Percentiles rank a stretch among this genome's conserved stretches.
These are phyloP conservation scores for Sprattus sprattus DNA, from an alignment of 2,113 vertebrate species.

Conservation along the genomic window DNA sequence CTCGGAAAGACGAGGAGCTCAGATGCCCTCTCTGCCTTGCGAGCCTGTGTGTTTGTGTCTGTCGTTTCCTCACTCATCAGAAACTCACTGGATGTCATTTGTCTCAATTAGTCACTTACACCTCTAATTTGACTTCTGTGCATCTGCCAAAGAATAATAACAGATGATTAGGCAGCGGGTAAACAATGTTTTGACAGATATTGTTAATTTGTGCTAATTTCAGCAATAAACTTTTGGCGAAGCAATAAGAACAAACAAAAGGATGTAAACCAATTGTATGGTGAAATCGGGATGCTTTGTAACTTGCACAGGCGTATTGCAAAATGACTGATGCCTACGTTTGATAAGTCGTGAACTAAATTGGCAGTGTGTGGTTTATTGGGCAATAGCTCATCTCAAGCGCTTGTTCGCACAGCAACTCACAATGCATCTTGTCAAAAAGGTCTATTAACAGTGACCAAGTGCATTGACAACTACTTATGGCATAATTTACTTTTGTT, in stretches of 20 bases:
- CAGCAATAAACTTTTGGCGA: neutral
- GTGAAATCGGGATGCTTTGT: neutral
- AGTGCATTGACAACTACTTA: constrained; percentile 3
- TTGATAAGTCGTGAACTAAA: constrained; percentile 16
- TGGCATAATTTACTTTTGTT: constrained; percentile 5
- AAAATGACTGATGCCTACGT: neutral
- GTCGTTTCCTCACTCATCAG: neutral
- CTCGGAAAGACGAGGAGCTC: constrained; percentile 14
- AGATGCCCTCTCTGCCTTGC: neutral
- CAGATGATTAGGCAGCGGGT: constrained; percentile 8
- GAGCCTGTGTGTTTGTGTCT: neutral
- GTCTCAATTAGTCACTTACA: constrained; percentile 23
- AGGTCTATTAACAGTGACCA: neutral
- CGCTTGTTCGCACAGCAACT: neutral
- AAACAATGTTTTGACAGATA: constrained; percentile 12
- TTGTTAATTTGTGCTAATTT: constrained; percentile 12
- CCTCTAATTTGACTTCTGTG: constrained; percentile 16
- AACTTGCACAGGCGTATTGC: neutral
- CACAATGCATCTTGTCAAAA: constrained; percentile 22
- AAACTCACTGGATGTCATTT: neutral
- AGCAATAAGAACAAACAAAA: neutral
- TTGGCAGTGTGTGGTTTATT: constrained; percentile 11
- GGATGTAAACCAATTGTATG: neutral
- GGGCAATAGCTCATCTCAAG: constrained; percentile 20
- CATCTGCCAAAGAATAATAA: constrained; percentile 31